Evolutionary conservation across 1,140 invertebrate genomes (phyloP).

Genomic region (Musca domestica): DNA sequence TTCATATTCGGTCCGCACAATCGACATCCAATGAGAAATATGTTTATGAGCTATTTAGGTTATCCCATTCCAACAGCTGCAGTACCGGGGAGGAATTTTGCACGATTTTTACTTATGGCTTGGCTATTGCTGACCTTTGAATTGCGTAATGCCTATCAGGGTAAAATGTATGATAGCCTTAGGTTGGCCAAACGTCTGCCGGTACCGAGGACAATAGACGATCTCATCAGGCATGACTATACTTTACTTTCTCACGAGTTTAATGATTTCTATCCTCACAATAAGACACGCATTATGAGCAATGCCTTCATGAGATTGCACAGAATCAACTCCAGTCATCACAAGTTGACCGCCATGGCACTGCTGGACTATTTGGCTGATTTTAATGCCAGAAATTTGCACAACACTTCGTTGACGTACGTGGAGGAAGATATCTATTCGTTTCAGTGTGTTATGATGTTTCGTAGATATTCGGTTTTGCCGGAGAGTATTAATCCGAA

Average conservation of each 20-base stretch:
- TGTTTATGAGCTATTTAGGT: slow-evolving; percentile 37
- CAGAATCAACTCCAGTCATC: neutral
- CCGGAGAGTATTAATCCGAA: slow-evolving; percentile 7
- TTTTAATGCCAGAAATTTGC: slow-evolving; percentile 16
- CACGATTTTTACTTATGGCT: slow-evolving; percentile 30
- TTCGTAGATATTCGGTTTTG: slow-evolving; percentile 21
- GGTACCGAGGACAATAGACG: slow-evolving; percentile 40
- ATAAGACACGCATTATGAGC: slow-evolving; percentile 3
- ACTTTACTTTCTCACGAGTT: slow-evolving; percentile 30
- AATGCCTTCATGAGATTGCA: neutral
- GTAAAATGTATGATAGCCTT: slow-evolving; percentile 44
- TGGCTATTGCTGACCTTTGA: slow-evolving; percentile 36
- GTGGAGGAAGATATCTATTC: slow-evolving; percentile 18
- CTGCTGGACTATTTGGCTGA: slow-evolving; percentile 10
- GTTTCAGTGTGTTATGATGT: slow-evolving; percentile 23
- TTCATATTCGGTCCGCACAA: slow-evolving; percentile 24
- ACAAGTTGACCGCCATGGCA: neutral
- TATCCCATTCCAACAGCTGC: slow-evolving; percentile 1
- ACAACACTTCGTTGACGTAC: slow-evolving; percentile 13
- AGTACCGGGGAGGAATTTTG: slow-evolving; percentile 27
- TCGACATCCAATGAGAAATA: slow-evolving; percentile 29
- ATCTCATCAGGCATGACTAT: slow-evolving; percentile 35
- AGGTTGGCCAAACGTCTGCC: slow-evolving; percentile 36
- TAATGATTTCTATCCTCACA: slow-evolving; percentile 19
- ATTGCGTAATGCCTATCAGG: slow-evolving; percentile 41